Percentiles rank a stretch among this genome's conserved stretches.
phyloP scores from a whole-genome alignment of 2,113 vertebrate genomes.

The Passer montanus region DNA sequence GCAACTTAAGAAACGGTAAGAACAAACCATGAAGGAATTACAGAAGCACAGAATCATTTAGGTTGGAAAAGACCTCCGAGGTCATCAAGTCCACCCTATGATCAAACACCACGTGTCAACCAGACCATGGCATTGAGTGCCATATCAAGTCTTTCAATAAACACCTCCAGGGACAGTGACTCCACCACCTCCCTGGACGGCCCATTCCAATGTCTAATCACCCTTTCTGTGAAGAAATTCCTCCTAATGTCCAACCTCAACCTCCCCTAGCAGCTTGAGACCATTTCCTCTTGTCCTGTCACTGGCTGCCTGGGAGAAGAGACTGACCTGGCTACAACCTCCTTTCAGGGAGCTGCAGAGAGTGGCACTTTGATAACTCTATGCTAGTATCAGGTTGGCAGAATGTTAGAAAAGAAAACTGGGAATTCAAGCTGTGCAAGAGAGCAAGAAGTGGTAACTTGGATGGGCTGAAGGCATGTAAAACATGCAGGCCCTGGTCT shows the following conservation, averaged over 20 bases:
- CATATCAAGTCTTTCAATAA: background rate
- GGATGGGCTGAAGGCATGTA: background rate
- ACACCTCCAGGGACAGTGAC: background rate
- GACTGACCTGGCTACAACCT: background rate
- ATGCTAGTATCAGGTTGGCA: background rate
- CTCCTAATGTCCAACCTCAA: background rate
- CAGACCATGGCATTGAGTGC: background rate
- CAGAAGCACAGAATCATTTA: background rate
- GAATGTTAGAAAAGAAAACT: background rate
- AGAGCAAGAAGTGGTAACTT: background rate
- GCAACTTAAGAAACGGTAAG: background rate
- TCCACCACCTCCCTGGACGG: background rate
- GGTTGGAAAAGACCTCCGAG: background rate
- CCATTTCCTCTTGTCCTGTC: background rate
- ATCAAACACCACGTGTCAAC: rapidly evolving
- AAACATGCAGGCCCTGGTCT: background rate
- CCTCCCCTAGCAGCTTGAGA: background rate
- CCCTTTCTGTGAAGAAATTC: background rate
- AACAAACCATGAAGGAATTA: background rate
- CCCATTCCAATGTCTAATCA: background rate
- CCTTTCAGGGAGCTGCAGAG: background rate
- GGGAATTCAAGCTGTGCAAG: background rate
- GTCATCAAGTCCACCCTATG: rapidly evolving
- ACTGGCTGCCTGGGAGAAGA: background rate
- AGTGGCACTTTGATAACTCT: background rate